A percentile compares a stretch with the other conserved stretches of the same genome.
Conservation (phyloP, 2,888 invertebrate species). For the Itoplectis maculator region DNA sequence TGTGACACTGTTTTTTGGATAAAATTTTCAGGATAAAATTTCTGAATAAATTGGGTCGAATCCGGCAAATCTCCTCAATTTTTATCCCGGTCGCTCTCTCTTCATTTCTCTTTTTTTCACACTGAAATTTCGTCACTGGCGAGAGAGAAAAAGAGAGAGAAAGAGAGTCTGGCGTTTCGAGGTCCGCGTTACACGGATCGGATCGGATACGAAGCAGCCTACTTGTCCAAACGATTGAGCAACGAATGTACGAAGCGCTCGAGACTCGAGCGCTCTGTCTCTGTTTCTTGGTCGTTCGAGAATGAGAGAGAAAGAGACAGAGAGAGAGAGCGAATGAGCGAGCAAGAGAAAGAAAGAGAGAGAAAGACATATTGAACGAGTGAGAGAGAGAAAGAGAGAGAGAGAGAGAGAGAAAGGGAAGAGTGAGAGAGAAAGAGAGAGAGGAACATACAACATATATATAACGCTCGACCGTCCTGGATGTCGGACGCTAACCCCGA, state of each 20-base stretch:
- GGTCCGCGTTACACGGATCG: conserved; percentile 49
- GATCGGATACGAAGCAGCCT: conserved; percentile 55
- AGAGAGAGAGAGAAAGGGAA: no score
- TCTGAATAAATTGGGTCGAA: conserved; percentile 22
- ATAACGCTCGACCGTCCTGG: conserved; percentile 74
- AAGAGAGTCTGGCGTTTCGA: conserved; percentile 36
- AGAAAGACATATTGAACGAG: neutral
- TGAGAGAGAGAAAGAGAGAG: no score
- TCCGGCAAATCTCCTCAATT: neutral
- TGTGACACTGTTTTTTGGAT: no score
- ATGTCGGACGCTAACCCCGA: conserved; percentile 82
- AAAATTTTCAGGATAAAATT: conserved; percentile 6
- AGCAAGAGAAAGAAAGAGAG: no score
- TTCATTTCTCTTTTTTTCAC: neutral
- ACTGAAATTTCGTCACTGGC: conserved; percentile 46
- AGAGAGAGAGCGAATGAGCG: no score
- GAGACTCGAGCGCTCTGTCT: conserved; percentile 23
- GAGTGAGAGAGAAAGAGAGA: no score
- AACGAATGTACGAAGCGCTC: conserved; percentile 71
- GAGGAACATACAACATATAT: conserved; percentile 24
- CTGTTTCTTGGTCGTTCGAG: no score
- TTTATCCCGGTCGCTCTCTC: neutral
- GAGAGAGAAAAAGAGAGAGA: conserved; percentile 7
- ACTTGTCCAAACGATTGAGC: conserved; percentile 77
- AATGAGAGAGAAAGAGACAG: no score